These are phyloP conservation scores for Tretioscincus oriximinensis DNA, from an alignment of 2,113 vertebrate genomes.

Conservation along the genomic window DNA sequence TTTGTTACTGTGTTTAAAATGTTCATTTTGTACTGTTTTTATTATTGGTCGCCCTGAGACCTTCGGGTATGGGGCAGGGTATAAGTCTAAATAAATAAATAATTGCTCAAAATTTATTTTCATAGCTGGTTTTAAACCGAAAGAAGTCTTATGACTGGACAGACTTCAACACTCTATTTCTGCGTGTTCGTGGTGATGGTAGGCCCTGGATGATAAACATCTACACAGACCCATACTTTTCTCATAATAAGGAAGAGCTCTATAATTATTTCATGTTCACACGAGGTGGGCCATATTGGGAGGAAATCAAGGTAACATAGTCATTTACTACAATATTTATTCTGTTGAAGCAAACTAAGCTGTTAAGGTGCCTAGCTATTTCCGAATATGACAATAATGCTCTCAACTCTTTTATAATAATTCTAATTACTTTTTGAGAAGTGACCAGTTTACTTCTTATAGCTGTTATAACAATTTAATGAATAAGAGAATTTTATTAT, in stretches of 20 bases:
- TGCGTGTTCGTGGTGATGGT: slow-evolving; percentile 92
- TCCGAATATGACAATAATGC: no score
- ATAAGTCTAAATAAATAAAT: not conserved
- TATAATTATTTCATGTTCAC: slow-evolving; percentile 94
- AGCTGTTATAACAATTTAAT: no score
- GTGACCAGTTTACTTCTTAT: no score
- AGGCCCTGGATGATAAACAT: slow-evolving; percentile 96
- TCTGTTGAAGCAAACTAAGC: no score
- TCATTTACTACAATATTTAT: not conserved
- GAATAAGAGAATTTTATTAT: no score
- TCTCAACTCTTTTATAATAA: no score
- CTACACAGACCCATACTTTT: slow-evolving; percentile 75
- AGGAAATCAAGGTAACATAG: slow-evolving; percentile 87
- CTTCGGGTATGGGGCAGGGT: no score
- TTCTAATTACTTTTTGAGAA: no score
- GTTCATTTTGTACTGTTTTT: no score
- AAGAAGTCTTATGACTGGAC: slow-evolving; percentile 84
- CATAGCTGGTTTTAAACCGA: slow-evolving; percentile 82
- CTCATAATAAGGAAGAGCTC: slow-evolving; percentile 84
- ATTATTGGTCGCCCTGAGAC: no score
- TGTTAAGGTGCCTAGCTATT: no score
- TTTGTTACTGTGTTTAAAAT: no score
- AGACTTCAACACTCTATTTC: slow-evolving; percentile 86
- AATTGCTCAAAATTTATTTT: slow-evolving; percentile 37
- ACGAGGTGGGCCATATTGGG: slow-evolving; percentile 94